Conservation (phyloP, 2,113 vertebrate genomes). For the Anthoscopus minutus region DNA sequence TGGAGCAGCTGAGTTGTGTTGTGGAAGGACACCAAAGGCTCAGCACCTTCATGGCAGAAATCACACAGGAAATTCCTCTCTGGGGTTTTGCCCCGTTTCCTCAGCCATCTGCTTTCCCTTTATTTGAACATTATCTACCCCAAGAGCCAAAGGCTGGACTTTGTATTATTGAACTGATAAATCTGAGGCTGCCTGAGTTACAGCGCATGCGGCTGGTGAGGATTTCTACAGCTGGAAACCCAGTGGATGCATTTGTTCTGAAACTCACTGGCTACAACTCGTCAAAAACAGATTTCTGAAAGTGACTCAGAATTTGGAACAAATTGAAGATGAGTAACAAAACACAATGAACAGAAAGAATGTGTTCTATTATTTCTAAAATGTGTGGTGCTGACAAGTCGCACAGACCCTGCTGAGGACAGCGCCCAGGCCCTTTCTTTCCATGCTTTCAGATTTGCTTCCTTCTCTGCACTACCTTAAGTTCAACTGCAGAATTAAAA, state of each 20-base stretch:
- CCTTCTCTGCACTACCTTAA: background rate
- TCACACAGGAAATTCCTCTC: background rate
- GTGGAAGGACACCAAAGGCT: background rate
- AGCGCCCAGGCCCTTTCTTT: background rate
- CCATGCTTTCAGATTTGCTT: background rate
- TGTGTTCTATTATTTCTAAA: background rate
- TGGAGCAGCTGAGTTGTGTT: background rate
- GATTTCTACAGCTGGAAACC: background rate
- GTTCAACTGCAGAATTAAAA: background rate
- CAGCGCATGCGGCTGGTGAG: background rate
- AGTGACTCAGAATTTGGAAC: constrained; percentile 37
- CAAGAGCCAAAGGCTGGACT: background rate
- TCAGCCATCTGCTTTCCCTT: background rate
- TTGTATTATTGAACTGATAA: background rate
- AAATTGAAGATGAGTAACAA: background rate
- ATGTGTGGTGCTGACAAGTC: fast-evolving
- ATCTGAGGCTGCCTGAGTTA: background rate
- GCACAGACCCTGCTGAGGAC: background rate
- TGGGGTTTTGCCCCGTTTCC: background rate
- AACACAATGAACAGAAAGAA: background rate
- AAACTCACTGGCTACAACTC: background rate
- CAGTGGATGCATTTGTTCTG: background rate
- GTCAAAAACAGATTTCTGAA: background rate
- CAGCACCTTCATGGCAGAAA: fast-evolving
- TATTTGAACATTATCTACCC: background rate